phyloP scores from a whole-genome alignment of 2,797 vertebrate genomes.

The Channallabes apus region DNA sequence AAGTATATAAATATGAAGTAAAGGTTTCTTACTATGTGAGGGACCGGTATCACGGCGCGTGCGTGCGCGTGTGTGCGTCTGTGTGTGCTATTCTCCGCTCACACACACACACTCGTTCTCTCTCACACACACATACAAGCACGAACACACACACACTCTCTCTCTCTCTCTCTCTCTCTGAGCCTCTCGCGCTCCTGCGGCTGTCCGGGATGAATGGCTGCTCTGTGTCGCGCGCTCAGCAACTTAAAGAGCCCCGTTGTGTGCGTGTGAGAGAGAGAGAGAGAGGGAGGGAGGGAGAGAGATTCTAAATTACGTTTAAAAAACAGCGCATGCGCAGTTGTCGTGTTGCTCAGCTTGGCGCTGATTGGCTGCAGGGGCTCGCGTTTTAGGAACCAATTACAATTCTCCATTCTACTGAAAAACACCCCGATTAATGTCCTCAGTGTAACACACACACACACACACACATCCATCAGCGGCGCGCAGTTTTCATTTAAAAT shows the following conservation, averaged over 20 bases:
- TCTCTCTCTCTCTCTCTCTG: constrained; percentile 3
- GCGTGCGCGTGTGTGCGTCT: not conserved
- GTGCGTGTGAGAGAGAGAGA: constrained; percentile 56
- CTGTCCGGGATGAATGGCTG: constrained; percentile 73
- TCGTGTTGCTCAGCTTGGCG: not conserved
- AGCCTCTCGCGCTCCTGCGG: constrained; percentile 57
- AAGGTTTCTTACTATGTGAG: not conserved
- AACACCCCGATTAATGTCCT: not conserved
- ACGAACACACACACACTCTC: not conserved
- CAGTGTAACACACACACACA: too few species aligned
- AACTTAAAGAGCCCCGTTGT: constrained; percentile 82
- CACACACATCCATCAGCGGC: not conserved
- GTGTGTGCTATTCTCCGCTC: too few species aligned
- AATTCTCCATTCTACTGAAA: too few species aligned
- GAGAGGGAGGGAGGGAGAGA: constrained; percentile 55
- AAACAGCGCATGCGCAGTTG: not conserved
- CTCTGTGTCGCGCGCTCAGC: constrained; percentile 73
- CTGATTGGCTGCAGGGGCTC: not conserved
- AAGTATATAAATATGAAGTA: not conserved
- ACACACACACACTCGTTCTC: constrained; percentile 37
- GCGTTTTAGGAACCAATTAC: not conserved
- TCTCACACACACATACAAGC: too few species aligned
- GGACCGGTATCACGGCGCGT: not conserved
- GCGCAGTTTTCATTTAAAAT: not conserved
- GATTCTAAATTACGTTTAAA: not conserved